phyloP scores from a whole-genome alignment of 2,888 invertebrate genomes.

The Athripsodes cinereus region DNA sequence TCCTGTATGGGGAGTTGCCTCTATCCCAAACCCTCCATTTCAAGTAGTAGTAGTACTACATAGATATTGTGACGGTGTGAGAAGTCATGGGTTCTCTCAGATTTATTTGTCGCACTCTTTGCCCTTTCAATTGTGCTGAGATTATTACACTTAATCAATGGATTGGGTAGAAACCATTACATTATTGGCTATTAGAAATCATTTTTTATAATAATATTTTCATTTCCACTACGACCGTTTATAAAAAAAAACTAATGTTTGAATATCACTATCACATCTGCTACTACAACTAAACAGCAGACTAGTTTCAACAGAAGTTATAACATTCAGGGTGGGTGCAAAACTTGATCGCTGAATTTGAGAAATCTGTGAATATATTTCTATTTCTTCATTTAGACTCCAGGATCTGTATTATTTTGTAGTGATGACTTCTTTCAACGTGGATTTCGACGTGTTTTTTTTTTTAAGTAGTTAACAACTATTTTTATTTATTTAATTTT shows the following conservation, averaged over 20 bases:
- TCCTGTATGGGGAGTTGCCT: conserved; percentile 9
- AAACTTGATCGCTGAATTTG: too few relatives aligned
- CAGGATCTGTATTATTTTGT: too few relatives aligned
- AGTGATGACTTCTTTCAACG: too few relatives aligned
- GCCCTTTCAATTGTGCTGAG: conserved; percentile 24
- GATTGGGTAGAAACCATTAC: conserved; percentile 17
- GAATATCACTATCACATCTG: too few relatives aligned
- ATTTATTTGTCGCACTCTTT: conserved; percentile 24
- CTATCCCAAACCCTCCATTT: not conserved
- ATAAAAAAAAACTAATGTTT: not conserved
- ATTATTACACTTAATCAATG: conserved; percentile 18
- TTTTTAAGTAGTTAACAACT: too few relatives aligned
- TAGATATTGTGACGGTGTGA: conserved; percentile 7
- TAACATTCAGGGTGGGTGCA: too few relatives aligned
- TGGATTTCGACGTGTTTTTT: too few relatives aligned
- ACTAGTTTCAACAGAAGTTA: too few relatives aligned
- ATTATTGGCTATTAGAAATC: conserved; percentile 21
- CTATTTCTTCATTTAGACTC: too few relatives aligned
- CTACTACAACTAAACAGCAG: too few relatives aligned
- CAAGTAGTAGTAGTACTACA: not conserved
- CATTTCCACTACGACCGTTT: not conserved
- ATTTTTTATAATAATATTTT: conserved; percentile 6
- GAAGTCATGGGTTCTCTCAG: conserved; percentile 15
- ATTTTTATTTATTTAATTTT: too few relatives aligned
- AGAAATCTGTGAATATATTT: too few relatives aligned